Conservation (phyloP, 2,113 vertebrate species). For the Martes martes region DNA sequence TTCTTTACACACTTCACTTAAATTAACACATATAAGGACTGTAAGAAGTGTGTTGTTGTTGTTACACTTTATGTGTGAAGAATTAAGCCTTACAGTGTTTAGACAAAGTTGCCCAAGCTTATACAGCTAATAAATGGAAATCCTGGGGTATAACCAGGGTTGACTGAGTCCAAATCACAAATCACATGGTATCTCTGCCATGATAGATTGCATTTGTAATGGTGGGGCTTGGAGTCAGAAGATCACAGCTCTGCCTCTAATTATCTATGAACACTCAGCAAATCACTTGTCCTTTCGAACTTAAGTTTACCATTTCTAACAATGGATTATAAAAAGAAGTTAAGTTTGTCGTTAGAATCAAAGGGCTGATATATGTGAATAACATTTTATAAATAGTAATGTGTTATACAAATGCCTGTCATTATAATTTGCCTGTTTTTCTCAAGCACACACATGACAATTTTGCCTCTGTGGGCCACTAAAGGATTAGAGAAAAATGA, state of each 20-base stretch:
- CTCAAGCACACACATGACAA: background rate
- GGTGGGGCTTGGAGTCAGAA: background rate
- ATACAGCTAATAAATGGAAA: background rate
- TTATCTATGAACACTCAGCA: background rate
- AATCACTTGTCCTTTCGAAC: background rate
- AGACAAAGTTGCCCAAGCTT: background rate
- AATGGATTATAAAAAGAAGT: conserved; percentile 36
- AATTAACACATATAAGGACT: background rate
- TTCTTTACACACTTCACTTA: background rate
- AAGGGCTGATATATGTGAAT: conserved; percentile 15
- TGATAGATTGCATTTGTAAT: background rate
- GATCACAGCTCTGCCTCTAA: background rate
- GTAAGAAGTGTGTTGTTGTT: background rate
- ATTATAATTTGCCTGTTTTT: conserved; percentile 7
- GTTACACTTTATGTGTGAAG: background rate
- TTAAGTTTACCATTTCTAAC: conserved; percentile 22
- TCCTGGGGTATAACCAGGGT: background rate
- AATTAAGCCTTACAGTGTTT: background rate
- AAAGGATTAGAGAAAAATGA: background rate
- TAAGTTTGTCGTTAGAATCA: background rate
- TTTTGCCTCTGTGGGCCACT: background rate
- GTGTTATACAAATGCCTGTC: background rate
- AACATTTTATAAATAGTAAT: background rate
- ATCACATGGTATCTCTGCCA: background rate
- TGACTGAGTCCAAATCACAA: background rate